Base-by-base conservation (phyloP, 2,113 vertebrate genomes). In the Numida meleagris region DNA sequence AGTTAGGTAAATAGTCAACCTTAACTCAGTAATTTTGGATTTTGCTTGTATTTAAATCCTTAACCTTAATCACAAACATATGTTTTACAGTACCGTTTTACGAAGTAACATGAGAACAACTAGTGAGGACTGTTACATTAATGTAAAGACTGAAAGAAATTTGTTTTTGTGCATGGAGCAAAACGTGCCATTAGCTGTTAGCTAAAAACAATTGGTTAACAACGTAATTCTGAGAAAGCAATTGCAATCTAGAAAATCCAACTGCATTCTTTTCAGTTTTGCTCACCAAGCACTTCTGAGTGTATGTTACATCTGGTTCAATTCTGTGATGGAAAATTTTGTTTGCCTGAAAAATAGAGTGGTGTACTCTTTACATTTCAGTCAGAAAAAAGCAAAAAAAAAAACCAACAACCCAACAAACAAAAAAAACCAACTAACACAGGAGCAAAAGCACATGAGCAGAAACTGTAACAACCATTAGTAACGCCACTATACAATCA, bases 401-500 rank as follows among this genome's bases (percentile, higher is more conserved):
- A 25, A 82, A n/a, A n/a, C n/a, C n/a, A n/a, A n/a, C n/a, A n/a
- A n/a, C n/a, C n/a, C n/a, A n/a, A 94, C 21, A 58, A 53, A n/a
- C 71, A 51, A 79, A 24, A 62, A 61, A 50, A n/a, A n/a, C n/a
- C n/a, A n/a, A 24, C 70, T 78, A 72, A 92, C 46, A 86, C 0
- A 2, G 48, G 62, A 90, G 61, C 31, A 82, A 89, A 87, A 89
- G 58, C 92, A 96, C 95, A 86, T 65, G 36, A 75, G 86, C 80
- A 92, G 76, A 79, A 96, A 76, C 57, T 72, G 42, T 48, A 83
- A 90, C 72, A 88, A 74, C 42, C 86, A 91, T 43, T 86, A 73
- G 67, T 74, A 93, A 93, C 86, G 68, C 65, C 67, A 93, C 68
- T 87, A 81, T 71, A 89, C 9, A 15, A 89, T 29, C 59, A 91